phyloP scores from a whole-genome alignment of 2,888 invertebrate species.

The Heliconius sara region DNA sequence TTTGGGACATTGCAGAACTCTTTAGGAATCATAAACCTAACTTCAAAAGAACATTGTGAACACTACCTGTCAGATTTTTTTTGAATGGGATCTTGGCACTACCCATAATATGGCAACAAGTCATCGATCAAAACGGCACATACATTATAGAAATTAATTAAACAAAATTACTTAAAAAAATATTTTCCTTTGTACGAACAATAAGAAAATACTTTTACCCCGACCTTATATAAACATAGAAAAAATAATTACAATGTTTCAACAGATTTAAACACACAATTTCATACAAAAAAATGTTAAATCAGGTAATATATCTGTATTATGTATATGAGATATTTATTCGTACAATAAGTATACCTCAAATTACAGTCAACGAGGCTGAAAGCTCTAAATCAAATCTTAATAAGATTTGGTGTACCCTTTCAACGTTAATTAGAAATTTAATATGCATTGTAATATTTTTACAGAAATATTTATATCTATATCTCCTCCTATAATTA shows the following conservation, averaged over 20 bases:
- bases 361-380: conserved; percentile 26
- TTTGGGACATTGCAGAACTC: too few relatives aligned
- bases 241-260: not conserved
- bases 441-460: conserved; percentile 33
- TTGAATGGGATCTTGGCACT: too few relatives aligned
- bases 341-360: conserved; percentile 16
- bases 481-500: not conserved
- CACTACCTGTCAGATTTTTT: too few relatives aligned
- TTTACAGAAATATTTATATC: not conserved
- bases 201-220: too few relatives aligned
- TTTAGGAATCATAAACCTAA: too few relatives aligned
- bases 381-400: conserved; percentile 41
- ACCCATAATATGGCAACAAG: too few relatives aligned
- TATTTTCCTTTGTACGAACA: too few relatives aligned
- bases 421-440: conserved; percentile 43
- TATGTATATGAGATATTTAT: conserved; percentile 16
- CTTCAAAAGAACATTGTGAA: too few relatives aligned
- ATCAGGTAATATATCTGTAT: not conserved
- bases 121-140: too few relatives aligned
- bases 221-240: not conserved
- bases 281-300: not conserved
- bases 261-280: not conserved
- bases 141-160: too few relatives aligned
- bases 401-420: conserved; percentile 44
- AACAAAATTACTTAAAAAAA: too few relatives aligned